Percentiles rank a stretch among this genome's conserved stretches.
phyloP scores from a whole-genome alignment of 2,113 vertebrate genomes.

The Heterocephalus glaber region DNA sequence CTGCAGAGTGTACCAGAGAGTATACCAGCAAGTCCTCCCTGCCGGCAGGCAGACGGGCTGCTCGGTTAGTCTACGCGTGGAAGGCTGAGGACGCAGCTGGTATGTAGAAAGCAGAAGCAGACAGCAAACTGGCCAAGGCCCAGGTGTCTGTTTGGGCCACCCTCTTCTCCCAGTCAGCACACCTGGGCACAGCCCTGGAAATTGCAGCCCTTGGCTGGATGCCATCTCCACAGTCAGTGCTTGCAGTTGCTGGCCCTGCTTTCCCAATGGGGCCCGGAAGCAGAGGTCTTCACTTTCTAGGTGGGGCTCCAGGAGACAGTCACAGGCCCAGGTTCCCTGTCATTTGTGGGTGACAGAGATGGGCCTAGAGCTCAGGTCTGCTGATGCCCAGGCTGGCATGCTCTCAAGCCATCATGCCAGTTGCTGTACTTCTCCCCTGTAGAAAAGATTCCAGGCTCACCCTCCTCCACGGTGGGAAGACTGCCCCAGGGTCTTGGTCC shows the following conservation, averaged over 20 bases:
- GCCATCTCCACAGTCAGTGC: neutral
- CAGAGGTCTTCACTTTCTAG: neutral
- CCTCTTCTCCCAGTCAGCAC: accelerated
- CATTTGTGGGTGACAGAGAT: neutral
- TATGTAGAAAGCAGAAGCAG: neutral
- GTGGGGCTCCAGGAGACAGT: neutral
- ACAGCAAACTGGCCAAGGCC: neutral
- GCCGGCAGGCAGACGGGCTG: accelerated
- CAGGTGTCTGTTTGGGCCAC: accelerated
- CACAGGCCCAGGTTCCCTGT: neutral
- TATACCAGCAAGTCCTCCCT: accelerated
- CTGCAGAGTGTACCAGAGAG: accelerated
- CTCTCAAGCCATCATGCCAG: neutral
- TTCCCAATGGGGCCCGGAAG: neutral
- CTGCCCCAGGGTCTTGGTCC: accelerated
- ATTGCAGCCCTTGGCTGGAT: accelerated
- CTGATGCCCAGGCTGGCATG: too few relatives aligned
- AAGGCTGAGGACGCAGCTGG: neutral
- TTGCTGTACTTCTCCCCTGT: neutral
- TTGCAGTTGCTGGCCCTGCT: neutral
- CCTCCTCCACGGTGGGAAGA: neutral
- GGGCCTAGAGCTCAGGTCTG: neutral
- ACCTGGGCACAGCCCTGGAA: neutral
- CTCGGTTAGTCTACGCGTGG: neutral
- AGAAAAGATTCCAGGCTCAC: neutral